Conservation (phyloP, 2,113 vertebrate genomes). For the Himantopus leucocephalus region DNA sequence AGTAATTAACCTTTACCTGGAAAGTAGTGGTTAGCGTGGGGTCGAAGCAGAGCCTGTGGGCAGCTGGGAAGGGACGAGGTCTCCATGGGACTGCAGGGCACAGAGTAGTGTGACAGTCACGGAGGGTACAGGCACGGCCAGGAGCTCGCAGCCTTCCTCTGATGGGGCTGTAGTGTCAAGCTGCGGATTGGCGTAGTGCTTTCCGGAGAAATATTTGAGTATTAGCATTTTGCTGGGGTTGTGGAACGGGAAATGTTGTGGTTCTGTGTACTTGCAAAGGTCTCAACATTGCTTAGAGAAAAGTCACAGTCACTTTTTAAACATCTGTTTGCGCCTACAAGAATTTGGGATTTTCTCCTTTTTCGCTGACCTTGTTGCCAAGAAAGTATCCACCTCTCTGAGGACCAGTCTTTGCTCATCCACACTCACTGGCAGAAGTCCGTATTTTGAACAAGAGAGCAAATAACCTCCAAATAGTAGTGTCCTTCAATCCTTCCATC, state of each 20-base stretch:
- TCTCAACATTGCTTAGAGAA: not conserved
- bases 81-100: not conserved
- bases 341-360: not conserved
- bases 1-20: conserved; percentile 60
- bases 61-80: not conserved
- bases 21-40: not conserved
- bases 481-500: not conserved
- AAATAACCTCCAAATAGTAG: not conserved
- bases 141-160: not conserved
- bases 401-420: not conserved
- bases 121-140: fast-evolving
- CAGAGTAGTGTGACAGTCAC: not conserved
- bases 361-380: not conserved
- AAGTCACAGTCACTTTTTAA: not conserved
- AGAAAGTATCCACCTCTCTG: not conserved
- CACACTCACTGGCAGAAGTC: not conserved
- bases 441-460: not conserved
- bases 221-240: not conserved
- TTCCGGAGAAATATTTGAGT: not conserved
- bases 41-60: not conserved
- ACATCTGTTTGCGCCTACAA: not conserved
- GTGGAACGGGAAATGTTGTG: not conserved
- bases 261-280: not conserved
- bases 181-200: not conserved
- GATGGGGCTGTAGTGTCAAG: not conserved